Conservation (phyloP, 2,888 invertebrate genomes). For the Caenorhabditis drosophilae region DNA sequence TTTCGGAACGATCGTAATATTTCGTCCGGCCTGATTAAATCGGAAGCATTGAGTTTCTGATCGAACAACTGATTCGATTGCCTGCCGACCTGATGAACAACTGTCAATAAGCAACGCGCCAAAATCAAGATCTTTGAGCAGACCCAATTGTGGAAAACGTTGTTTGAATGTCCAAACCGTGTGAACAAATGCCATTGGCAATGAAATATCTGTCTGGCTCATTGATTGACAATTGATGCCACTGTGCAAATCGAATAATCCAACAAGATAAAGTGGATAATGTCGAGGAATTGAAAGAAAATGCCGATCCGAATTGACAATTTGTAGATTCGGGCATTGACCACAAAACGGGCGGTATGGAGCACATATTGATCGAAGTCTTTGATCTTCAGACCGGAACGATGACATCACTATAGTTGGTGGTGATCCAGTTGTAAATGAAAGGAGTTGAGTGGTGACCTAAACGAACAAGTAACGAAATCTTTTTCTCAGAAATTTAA, state of each 20-base stretch:
- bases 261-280: constrained; percentile 60
- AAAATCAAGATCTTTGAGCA: constrained; percentile 58
- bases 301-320: constrained; percentile 51
- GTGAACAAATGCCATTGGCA: constrained; percentile 66
- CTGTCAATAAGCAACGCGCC: constrained; percentile 64
- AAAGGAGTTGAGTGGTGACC: constrained; percentile 34
- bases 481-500: too few relatives aligned
- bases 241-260: constrained; percentile 62
- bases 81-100: constrained; percentile 53
- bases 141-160: constrained; percentile 56
- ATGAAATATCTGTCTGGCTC: constrained; percentile 54
- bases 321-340: constrained; percentile 56
- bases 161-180: constrained; percentile 64
- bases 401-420: constrained; percentile 46
- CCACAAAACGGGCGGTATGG: constrained; percentile 64
- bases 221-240: constrained; percentile 57
- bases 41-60: constrained; percentile 63
- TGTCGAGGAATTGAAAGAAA: constrained; percentile 63
- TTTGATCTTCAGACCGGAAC: constrained; percentile 38
- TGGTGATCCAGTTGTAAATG: constrained; percentile 44
- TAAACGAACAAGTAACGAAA: too few relatives aligned
- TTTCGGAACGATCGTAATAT: constrained; percentile 63
- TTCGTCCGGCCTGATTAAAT: constrained; percentile 61
- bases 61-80: constrained; percentile 52
- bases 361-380: constrained; percentile 58